Evolutionary conservation across 2,797 vertebrate species (phyloP).

Genomic region (Carapus acus): DNA sequence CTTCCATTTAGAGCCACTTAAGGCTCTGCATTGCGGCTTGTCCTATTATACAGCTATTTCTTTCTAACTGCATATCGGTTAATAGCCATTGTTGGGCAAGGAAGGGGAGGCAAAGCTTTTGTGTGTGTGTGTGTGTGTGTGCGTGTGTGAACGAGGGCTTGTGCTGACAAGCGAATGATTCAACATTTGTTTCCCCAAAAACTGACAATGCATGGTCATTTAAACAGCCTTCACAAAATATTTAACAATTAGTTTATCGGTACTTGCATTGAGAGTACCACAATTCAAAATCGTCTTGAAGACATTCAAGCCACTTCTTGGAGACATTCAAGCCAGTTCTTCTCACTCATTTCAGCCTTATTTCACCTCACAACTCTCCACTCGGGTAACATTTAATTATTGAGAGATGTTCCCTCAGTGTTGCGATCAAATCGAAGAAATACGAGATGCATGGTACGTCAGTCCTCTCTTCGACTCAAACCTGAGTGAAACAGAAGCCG

Average conservation of each 20-base stretch:
- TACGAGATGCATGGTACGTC: background rate
- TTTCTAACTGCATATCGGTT: constrained; percentile 56
- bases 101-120: constrained; percentile 7
- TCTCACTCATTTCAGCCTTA: no score
- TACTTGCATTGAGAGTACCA: background rate
- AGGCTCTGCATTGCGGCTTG: constrained; percentile 39
- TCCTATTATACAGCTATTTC: constrained; percentile 51
- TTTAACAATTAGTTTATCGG: background rate
- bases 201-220: background rate
- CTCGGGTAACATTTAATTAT: background rate
- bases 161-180: no score
- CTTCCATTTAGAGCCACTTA: constrained; percentile 30
- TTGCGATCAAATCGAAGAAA: background rate
- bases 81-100: constrained; percentile 35
- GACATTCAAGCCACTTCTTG: no score
- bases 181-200: background rate
- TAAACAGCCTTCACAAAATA: no score
- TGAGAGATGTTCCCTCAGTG: background rate
- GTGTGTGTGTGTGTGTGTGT: no score
- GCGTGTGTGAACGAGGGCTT: constrained; percentile 9
- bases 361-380: background rate
- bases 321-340: no score
- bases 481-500: no score
- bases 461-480: no score
- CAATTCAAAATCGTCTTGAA: background rate